Evolutionary conservation across 2,113 vertebrate genomes (phyloP), one percentile per base, ranked within the genome.

Genomic region (Nesogale talazaci): DNA sequence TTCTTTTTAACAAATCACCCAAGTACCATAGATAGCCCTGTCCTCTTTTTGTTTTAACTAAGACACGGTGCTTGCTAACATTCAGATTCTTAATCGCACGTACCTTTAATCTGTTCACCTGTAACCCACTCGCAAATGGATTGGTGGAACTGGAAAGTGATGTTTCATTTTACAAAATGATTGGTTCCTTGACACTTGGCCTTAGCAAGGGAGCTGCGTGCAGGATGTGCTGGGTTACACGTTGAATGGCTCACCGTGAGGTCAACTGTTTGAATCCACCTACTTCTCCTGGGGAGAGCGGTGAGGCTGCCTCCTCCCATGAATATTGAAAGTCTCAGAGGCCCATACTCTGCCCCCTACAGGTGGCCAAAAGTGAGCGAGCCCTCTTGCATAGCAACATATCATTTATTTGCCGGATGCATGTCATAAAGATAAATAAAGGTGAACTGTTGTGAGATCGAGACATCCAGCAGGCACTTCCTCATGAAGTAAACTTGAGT

Each of bases 161-260:
- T 95, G 42, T 83, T 85, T 85, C 69, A 38, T 94, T 94, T 90
- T 83, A 63, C 15, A 4, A 87, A 82, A 69, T 14, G 46, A 52
- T 3, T 78, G 22, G 7, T 86, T n/a, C 20, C 67, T 77, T 19
- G 75, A 78, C 56, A 80, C 22, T 63, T 83, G 74, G 4, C 5
- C 52, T 83, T 92, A 91, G 46, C 69, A 67, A 61, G 78, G 46
- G 20, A 20, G 63, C 56, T 42, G 0, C 16, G 46, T n/a, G n/a
- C n/a, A 12, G 10, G 46, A 12, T 12, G 46, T 52, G 14, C 9
- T 52, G 46, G 46, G 46, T 10, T 52, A 52, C 46, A 52, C 46
- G 46, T 52, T 52, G 46, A 52, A 12, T 11, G 46, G 46, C 46
- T 52, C 5, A 52, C 46, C 46, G 14, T 52, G 46, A 52, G 46